Evolutionary conservation across 2,113 vertebrate genomes (phyloP), one percentile per base, ranked within the genome.

Genomic region (Campylomormyrus numenius): DNA sequence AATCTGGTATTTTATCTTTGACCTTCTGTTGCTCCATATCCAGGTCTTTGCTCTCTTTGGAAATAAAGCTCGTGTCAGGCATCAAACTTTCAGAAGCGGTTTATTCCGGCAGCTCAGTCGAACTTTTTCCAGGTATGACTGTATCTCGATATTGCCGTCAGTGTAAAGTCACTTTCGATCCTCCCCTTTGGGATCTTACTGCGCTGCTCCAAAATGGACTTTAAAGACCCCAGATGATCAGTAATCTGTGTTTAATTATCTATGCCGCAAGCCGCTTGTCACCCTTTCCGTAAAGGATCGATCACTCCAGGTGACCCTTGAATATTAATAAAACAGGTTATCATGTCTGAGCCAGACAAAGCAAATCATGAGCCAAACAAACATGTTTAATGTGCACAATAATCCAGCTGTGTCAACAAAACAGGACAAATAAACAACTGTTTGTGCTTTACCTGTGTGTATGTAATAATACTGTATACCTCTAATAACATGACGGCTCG

Each of bases 161-260:
- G 95, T 96, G 95, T 96, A 95, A 95, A 95, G 94, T 94, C 92
- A 94, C 93, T 95, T 96, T 96, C 95, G 94, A 95, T 96, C 95
- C 94, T 92, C 94, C 93, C 96, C 27, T 96, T 95, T 91, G 94
- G 94, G 94, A 93, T 94, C 94, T 93, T 91, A 95, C 96, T 96
- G 95, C 95, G 91, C 91, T 88, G 91, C 92, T 93, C 94, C 92
- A 93, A 94, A 95, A 95, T 95, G 94, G 95, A 96, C 94, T 93
- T 93, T 94, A 95, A 96, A 92, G 93, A 96, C 95, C 94, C 94
- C 92, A 94, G 95, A 96, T 96, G 94, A 94, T 95, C 50, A 90
- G 42, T 88, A 95, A 94, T 94, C 95, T 95, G 95, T 95, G 93
- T 94, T 93, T 90, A 92, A 94, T 93, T 93, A 93, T 84, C n/a